Evolutionary conservation across 1,140 invertebrate genomes (phyloP).

Genomic region (Ceratoteleas bidentatus): DNA sequence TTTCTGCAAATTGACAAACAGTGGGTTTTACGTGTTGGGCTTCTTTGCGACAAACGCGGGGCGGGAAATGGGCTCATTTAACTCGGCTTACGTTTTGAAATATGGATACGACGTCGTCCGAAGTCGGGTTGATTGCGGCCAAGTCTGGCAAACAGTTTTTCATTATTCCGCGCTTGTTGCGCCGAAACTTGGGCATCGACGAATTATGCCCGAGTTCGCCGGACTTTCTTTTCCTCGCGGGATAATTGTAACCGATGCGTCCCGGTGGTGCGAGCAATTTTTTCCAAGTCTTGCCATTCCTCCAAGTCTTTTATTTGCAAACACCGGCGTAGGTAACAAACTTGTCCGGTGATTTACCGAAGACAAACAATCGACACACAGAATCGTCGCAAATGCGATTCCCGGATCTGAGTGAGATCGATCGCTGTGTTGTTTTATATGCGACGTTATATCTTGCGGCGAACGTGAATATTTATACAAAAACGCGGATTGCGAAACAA

Average conservation of each 20-base stretch:
- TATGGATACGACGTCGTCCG: conserved; percentile 4
- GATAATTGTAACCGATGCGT: conserved; percentile 3
- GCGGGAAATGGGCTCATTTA: background rate
- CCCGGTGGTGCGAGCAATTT: conserved; percentile 19
- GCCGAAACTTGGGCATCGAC: no score
- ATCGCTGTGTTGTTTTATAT: conserved; percentile 6
- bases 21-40: conserved; percentile 25
- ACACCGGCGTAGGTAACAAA: conserved; percentile 32
- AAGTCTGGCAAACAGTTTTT: no score
- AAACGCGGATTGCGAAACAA: background rate
- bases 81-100: conserved; percentile 6
- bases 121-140: background rate
- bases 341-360: background rate
- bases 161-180: no score
- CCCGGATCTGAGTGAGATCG: conserved; percentile 21
- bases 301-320: conserved; percentile 44
- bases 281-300: no score
- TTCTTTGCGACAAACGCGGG: background rate
- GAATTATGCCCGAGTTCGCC: background rate
- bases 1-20: conserved; percentile 36
- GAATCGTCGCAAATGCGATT: conserved; percentile 12
- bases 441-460: background rate
- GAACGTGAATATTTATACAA: conserved; percentile 14
- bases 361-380: conserved; percentile 1
- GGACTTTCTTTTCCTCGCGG: no score